phyloP scores from a whole-genome alignment of 2,113 vertebrate genomes.

The Actinemys pallida region DNA sequence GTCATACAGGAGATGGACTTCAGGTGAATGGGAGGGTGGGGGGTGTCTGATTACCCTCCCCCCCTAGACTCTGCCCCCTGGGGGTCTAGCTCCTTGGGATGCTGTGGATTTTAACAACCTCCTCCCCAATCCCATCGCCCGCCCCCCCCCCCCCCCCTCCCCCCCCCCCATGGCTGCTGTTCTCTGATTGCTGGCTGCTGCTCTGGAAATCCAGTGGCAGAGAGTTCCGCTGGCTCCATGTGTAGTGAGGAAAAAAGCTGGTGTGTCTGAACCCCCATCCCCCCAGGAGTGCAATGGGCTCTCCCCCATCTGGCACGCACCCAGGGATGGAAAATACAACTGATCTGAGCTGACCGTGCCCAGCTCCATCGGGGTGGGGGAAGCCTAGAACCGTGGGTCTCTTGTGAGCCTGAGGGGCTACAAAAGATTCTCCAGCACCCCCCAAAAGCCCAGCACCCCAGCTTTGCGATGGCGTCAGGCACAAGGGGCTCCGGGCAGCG shows the following conservation, averaged over 20 bases:
- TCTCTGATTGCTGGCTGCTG: not conserved
- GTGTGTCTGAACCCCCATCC: not conserved
- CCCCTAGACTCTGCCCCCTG: not conserved
- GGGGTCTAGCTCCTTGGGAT: not conserved
- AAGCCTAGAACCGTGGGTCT: rapidly evolving
- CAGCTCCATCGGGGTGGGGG: not conserved
- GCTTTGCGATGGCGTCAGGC: too few species aligned
- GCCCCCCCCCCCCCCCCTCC: not conserved
- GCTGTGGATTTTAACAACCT: not conserved
- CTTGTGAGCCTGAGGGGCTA: not conserved
- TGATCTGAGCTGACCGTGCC: not conserved
- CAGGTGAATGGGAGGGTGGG: slow-evolving; percentile 15
- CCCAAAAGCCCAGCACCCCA: too few species aligned
- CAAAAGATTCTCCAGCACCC: not conserved
- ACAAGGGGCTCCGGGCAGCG: not conserved
- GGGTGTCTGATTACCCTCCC: not conserved
- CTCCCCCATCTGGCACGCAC: not conserved
- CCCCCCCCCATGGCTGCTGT: not conserved
- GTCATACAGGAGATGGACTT: slow-evolving; percentile 86
- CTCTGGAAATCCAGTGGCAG: not conserved
- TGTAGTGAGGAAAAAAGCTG: not conserved
- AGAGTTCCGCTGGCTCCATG: not conserved
- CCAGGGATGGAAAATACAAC: not conserved
- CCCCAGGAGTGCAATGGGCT: not conserved
- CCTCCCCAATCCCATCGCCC: not conserved